phyloP scores from a whole-genome alignment of 2,113 vertebrate species.

The Columba janthina region DNA sequence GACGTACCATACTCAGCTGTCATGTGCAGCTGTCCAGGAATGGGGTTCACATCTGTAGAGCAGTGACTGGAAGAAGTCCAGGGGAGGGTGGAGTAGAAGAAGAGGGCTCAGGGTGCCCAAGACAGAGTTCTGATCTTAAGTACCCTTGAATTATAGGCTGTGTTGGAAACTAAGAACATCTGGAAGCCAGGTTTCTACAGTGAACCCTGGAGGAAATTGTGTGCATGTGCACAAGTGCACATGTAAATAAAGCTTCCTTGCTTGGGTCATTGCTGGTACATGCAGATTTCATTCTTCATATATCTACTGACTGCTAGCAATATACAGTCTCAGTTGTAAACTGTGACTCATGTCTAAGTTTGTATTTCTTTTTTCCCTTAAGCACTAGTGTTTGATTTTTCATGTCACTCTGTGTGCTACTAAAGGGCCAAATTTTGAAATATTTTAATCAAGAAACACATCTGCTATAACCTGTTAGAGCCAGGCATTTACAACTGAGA shows the following conservation, averaged over 20 bases:
- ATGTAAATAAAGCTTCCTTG: background rate
- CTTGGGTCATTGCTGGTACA: background rate
- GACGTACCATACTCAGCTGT: background rate
- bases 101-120: background rate
- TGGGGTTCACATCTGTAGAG: background rate
- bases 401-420: background rate
- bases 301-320: background rate
- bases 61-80: background rate
- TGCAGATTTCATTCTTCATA: background rate
- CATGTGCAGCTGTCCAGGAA: background rate
- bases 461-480: background rate
- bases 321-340: background rate
- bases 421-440: background rate
- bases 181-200: background rate
- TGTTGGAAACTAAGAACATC: background rate
- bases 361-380: background rate
- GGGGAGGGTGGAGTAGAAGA: background rate
- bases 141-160: background rate
- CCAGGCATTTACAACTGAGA: background rate
- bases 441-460: background rate
- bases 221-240: fast-evolving
- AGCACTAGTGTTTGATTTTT: background rate
- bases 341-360: background rate
- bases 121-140: background rate
- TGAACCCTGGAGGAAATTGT: background rate